Percentiles rank a stretch among this genome's conserved stretches.
phyloP scores from a whole-genome alignment of 2,797 vertebrate genomes.

The Crax fasciolata region DNA sequence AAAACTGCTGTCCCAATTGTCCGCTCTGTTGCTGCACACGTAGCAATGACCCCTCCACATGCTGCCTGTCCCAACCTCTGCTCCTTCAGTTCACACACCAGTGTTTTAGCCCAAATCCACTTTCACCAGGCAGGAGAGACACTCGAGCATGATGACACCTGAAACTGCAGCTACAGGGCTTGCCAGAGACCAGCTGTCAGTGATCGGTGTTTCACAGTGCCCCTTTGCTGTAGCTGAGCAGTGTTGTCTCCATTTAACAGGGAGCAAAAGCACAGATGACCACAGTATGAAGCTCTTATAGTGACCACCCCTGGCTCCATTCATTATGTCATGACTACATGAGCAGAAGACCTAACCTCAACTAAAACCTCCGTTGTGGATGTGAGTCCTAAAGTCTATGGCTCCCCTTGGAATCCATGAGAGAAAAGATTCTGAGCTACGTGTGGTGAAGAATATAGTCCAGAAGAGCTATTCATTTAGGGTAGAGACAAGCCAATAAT shows the following conservation, averaged over 20 bases:
- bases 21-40: rapidly evolving
- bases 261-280: neutral
- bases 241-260: neutral
- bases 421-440: neutral
- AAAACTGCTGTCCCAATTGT: neutral
- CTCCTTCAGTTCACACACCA: neutral
- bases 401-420: neutral
- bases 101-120: neutral
- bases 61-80: neutral
- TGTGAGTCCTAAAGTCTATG: neutral
- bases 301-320: neutral
- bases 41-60: neutral
- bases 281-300: neutral
- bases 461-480: neutral
- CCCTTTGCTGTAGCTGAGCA: neutral
- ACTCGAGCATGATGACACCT: neutral
- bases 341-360: neutral
- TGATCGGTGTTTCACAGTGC: neutral
- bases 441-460: neutral
- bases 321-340: neutral
- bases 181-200: neutral
- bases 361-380: neutral
- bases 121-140: neutral
- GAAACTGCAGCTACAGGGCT: neutral
- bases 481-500: neutral